Evolutionary conservation across 1,140 invertebrate species (phyloP).

Genomic region (Drosophila kurseongensis): DNA sequence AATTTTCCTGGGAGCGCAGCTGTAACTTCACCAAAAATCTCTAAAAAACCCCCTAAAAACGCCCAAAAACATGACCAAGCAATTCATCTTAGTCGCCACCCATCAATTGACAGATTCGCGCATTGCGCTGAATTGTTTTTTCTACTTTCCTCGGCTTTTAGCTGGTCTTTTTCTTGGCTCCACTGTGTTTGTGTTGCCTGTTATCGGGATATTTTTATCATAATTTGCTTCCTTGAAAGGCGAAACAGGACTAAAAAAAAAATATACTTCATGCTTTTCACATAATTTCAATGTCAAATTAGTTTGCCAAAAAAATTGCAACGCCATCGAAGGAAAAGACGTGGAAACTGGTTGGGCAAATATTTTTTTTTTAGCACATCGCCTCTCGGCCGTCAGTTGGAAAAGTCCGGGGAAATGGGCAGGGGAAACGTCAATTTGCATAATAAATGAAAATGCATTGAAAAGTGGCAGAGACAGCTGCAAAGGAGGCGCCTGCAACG

Average conservation of each 20-base stretch:
- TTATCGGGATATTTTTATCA: constrained; percentile 44
- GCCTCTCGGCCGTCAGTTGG: constrained; percentile 31
- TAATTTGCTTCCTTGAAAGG: constrained; percentile 48
- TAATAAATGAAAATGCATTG: constrained; percentile 83
- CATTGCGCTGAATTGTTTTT: constrained; percentile 51
- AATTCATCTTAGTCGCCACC: constrained; percentile 61
- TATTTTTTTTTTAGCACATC: constrained; percentile 59
- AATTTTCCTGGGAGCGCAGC: constrained; percentile 9
- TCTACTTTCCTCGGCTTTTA: constrained; percentile 10
- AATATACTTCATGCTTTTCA: constrained; percentile 34
- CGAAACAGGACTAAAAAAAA: neutral
- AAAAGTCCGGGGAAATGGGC: constrained; percentile 22
- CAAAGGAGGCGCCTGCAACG: constrained; percentile 45
- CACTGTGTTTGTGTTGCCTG: constrained; percentile 11
- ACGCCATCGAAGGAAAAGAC: constrained; percentile 1
- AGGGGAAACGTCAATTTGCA: constrained; percentile 77
- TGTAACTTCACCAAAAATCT: neutral
- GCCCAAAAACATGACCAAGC: constrained; percentile 18
- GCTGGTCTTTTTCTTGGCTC: neutral
- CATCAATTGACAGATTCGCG: constrained; percentile 55
- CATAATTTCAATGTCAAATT: constrained; percentile 81
- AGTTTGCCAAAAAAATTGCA: constrained; percentile 49
- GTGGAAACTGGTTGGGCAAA: constrained; percentile 47
- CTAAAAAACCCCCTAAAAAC: neutral
- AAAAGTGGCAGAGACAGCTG: constrained; percentile 75